Evolutionary conservation across 1,140 invertebrate genomes (phyloP), one percentile per base, ranked within the genome.

Genomic region (Ceratina calcarata): DNA sequence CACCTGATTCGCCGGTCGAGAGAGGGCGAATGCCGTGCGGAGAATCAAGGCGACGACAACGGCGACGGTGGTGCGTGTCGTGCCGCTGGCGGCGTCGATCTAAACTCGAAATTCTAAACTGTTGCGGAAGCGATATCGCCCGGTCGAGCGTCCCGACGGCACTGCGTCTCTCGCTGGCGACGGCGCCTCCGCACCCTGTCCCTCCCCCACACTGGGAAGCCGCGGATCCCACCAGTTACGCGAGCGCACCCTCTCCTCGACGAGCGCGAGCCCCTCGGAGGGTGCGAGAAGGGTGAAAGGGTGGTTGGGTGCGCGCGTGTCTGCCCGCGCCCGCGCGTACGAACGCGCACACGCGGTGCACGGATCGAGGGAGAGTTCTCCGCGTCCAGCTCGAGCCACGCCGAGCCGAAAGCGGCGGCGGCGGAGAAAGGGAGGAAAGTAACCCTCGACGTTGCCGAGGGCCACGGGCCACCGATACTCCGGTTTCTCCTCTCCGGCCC

Each of bases 91-190:
- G 58, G 24, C 65, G 68, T 77, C 73, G 20, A 83, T 58, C 24
- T 64, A 57, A 62, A 37, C 32, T 37, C 32, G 32, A 37, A 6
- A 6, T 37, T 37, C 32, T 2, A 37, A 37, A 37, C 61, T 57
- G 51, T 69, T 74, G 55, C 69, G 62, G 58, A 86, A 49, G 53
- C 79, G 73, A 83, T 88, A 90, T 89, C 84, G 87, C 88, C 86
- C 88, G 86, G 87, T 89, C 90, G 91, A 91, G 89, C 88, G 90
- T 91, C 89, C 90, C 92, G 92, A 92, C 90, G 89, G 91, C 91
- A 93, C 92, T 93, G 92, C 92, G 90, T 91, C 91, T 89, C 90
- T 91, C 89, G 87, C 73, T 87, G 82, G 85, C 86, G 89, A 81
- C 87, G 89, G 86, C 88, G 88, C 89, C 90, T 91, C 89, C 88